Evolutionary conservation across 2,888 invertebrate genomes (phyloP).

Genomic region (Pandemis heparana): DNA sequence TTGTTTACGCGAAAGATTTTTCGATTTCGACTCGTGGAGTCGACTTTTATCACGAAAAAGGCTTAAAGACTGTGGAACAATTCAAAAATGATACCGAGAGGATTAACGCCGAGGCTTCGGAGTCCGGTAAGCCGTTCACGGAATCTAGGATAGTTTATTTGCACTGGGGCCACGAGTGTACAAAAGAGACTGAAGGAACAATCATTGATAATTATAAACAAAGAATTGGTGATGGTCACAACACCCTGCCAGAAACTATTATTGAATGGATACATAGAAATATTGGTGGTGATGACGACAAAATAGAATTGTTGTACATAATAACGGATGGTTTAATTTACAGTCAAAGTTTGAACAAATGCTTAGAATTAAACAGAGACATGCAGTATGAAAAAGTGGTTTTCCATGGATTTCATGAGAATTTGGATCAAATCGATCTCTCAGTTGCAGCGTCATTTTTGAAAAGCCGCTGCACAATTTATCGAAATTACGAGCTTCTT

Average conservation of each 20-base stretch:
- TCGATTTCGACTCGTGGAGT: constrained; percentile 44
- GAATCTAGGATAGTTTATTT: constrained; percentile 53
- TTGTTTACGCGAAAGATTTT: constrained; percentile 32
- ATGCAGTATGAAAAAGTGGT: constrained; percentile 55
- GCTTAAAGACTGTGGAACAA: constrained; percentile 49
- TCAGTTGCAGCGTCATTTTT: constrained; percentile 53
- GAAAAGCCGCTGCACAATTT: constrained; percentile 51
- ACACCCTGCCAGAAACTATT: constrained; percentile 46
- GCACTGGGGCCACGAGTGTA: constrained; percentile 53
- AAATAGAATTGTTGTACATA: constrained; percentile 55
- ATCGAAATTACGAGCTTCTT: constrained; percentile 51
- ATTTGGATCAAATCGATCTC: constrained; percentile 44
- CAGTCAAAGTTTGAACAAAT: constrained; percentile 7
- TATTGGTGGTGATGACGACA: constrained; percentile 24
- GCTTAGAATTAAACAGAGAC: constrained; percentile 49
- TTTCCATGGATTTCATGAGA: constrained; percentile 51
- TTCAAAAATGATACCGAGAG: constrained; percentile 50
- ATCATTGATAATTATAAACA: constrained; percentile 39
- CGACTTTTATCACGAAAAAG: constrained; percentile 49
- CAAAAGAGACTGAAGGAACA: constrained; percentile 50
- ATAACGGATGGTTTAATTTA: constrained; percentile 57
- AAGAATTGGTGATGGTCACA: not conserved
- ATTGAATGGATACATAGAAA: constrained; percentile 45
- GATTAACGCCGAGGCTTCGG: constrained; percentile 37
- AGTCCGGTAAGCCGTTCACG: constrained; percentile 19